Evolutionary conservation across 2,888 invertebrate species (phyloP).

Genomic region (Cacoxenus indagator): DNA sequence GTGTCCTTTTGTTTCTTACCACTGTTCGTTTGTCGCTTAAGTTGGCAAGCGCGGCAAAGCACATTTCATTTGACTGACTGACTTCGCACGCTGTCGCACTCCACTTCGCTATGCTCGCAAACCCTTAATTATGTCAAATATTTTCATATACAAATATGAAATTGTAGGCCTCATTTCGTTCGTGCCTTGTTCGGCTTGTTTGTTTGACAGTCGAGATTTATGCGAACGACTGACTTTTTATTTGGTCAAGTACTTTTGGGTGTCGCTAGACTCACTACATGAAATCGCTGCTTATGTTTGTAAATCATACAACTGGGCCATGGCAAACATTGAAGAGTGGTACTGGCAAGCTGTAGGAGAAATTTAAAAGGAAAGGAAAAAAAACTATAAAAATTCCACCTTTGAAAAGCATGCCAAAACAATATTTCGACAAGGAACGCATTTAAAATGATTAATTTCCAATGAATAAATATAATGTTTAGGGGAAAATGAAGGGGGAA

Average conservation of each 20-base stretch:
- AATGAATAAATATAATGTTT: too few species aligned
- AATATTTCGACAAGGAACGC: too few species aligned
- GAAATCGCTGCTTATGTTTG: too few species aligned
- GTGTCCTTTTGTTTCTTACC: background rate
- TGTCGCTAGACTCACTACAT: background rate
- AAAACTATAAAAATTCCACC: too few species aligned
- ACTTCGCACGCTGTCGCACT: constrained; percentile 31
- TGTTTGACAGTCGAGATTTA: constrained; percentile 53
- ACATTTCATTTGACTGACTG: constrained; percentile 8
- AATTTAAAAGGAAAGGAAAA: too few species aligned
- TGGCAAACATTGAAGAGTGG: too few species aligned
- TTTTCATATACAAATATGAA: constrained; percentile 58
- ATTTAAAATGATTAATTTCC: too few species aligned
- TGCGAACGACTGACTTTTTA: constrained; percentile 50
- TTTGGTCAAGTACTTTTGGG: background rate
- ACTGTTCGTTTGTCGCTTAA: background rate
- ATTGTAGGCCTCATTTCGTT: constrained; percentile 50
- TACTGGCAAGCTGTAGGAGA: too few species aligned
- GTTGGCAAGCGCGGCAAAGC: background rate
- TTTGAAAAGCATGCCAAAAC: too few species aligned
- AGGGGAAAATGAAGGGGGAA: too few species aligned
- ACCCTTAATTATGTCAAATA: constrained; percentile 57
- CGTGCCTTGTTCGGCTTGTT: constrained; percentile 13
- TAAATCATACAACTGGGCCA: too few species aligned
- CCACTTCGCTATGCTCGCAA: constrained; percentile 51